Conservation (phyloP, 2,888 invertebrate species). For the Callyntrura guangdongensis region DNA sequence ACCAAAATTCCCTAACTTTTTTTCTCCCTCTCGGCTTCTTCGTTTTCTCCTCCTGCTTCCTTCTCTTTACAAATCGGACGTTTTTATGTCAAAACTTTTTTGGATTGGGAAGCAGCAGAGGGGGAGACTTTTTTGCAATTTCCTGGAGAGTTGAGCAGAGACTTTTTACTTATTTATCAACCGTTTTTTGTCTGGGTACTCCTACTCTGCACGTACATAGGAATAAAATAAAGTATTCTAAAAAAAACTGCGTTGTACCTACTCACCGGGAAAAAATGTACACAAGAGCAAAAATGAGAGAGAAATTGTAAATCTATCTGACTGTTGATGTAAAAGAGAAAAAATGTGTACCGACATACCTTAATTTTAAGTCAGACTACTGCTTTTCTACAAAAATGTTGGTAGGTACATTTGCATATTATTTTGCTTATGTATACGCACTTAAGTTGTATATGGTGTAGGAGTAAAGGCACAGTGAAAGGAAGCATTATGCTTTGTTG, state of each 20-base stretch:
- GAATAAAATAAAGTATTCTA: no score
- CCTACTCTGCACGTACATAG: neutral
- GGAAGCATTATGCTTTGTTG: constrained; percentile 12
- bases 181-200: constrained; percentile 10
- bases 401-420: neutral
- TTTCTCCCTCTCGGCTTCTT: no score
- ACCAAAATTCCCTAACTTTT: constrained; percentile 28
- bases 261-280: neutral
- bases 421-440: neutral
- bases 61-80: constrained; percentile 40
- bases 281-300: neutral
- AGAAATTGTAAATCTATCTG: neutral
- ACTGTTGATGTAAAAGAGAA: neutral
- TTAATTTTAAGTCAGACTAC: neutral
- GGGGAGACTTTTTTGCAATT: constrained; percentile 37
- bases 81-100: constrained; percentile 60
- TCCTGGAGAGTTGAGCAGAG: constrained; percentile 39
- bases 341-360: neutral
- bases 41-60: no score
- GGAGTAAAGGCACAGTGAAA: neutral
- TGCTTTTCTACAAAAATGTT: neutral
- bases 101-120: constrained; percentile 33
- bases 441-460: no score
- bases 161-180: constrained; percentile 54
- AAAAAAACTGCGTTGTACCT: no score